Percentiles rank a stretch among this genome's conserved stretches.
Evolutionary conservation across 2,888 invertebrate species (phyloP).

Genomic region (Trichopoda pennipes): DNA sequence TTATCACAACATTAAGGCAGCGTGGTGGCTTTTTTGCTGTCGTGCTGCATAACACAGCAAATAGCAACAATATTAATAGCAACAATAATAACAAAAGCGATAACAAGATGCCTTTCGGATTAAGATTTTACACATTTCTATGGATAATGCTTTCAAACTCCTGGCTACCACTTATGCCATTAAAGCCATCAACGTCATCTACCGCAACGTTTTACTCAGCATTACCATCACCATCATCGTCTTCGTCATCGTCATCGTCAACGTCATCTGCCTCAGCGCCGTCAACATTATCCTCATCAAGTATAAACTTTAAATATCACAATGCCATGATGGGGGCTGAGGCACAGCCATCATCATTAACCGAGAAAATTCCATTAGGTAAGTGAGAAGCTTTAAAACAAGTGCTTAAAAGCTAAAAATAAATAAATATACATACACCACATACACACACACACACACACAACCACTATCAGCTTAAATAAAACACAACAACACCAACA

Average conservation of each 20-base stretch:
- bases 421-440: constrained; percentile 26
- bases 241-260: constrained; percentile 41
- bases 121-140: constrained; percentile 76
- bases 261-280: constrained; percentile 29
- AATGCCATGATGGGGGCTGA: constrained; percentile 62
- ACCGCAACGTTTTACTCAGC: constrained; percentile 54
- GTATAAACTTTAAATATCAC: constrained; percentile 60
- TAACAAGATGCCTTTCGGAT: constrained; percentile 78
- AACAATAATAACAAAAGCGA: constrained; percentile 16
- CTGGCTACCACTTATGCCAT: constrained; percentile 73
- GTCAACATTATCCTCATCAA: constrained; percentile 44
- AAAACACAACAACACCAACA: neutral
- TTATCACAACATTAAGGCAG: constrained; percentile 42
- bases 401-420: constrained; percentile 43
- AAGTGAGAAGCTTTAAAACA: constrained; percentile 72
- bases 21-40: constrained; percentile 56
- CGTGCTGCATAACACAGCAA: constrained; percentile 39
- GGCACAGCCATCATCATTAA: constrained; percentile 80
- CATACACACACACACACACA: constrained; percentile 22
- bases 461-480: constrained; percentile 31
- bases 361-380: constrained; percentile 81
- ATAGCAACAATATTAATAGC: constrained; percentile 46
- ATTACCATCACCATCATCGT: constrained; percentile 6
- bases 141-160: constrained; percentile 77
- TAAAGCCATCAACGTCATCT: constrained; percentile 55